Evolutionary conservation across 2,797 vertebrate genomes (phyloP), one percentile per base, ranked within the genome.

Genomic region (Pangasius larnaudii): DNA sequence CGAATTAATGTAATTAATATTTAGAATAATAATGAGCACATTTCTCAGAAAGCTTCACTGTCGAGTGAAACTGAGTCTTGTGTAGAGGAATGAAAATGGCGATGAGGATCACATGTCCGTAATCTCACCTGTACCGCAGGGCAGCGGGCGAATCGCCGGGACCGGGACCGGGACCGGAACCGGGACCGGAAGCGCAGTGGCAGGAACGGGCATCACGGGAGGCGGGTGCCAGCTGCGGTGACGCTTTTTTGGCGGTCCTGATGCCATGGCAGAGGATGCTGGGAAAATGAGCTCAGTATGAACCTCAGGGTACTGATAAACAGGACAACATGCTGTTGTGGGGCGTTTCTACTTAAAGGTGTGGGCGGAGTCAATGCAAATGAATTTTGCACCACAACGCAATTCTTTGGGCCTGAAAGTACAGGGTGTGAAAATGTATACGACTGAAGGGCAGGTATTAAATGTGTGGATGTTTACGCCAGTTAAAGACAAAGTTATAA

Each of bases 181-280:
- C 33, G 98, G 97, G 81, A 98, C 42, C 24, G 98, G 96, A 80
- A 97, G 95, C 0, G 96, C 95, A 22, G 96, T 95, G 2, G 95
- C 94, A 65, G 97, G 95, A 80, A 97, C 93, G 0, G 97, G 95
- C 56, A 97, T 93, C 82, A 97, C 91, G 0, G 98, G 92, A 30
- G 94, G 96, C 63, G 98, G 97, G 90, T 97, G 97, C 99, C 99
- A 99, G 89, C 98, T 97, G 51, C 98, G 96, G 91, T 99, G 99
- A 0, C 99, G 97, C 91, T 99, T 99, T 95, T 99, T 99, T 42
- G 98, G 99, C 63, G 99, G 99, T 18, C 97, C 99, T 4, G 98
- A 97, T 93, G 94, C 96, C 96, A 99, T 96, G 65, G 96, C 94
- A 56, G 95, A 93, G 7, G 94, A 94, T 10, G 91, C 95, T 96